phyloP scores from a whole-genome alignment of 2,113 vertebrate species.

The Cyprinodon tularosa region DNA sequence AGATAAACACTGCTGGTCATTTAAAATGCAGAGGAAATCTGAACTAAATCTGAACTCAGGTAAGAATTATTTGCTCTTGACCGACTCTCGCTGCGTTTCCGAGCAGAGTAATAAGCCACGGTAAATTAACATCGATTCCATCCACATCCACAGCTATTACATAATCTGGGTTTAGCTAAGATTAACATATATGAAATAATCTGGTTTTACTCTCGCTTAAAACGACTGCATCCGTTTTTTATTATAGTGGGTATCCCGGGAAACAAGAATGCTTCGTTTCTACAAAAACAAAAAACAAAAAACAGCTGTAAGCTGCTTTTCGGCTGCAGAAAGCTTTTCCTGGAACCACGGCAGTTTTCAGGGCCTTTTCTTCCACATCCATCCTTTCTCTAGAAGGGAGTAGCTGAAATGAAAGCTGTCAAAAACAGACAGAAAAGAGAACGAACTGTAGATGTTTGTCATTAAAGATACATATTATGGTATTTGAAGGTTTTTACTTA shows the following conservation, averaged over 20 bases:
- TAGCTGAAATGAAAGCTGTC: too few species aligned
- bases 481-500: too few species aligned
- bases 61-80: background rate
- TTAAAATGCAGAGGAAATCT: accelerated
- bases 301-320: too few species aligned
- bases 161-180: slow-evolving; percentile 35
- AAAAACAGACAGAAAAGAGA: too few species aligned
- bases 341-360: too few species aligned
- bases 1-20: background rate
- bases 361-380: too few species aligned
- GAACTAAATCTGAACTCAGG: background rate
- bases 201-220: slow-evolving; percentile 25
- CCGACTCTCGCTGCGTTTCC: slow-evolving; percentile 7
- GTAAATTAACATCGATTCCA: slow-evolving; percentile 31
- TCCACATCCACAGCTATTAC: slow-evolving; percentile 22
- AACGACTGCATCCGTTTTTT: background rate
- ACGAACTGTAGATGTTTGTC: too few species aligned
- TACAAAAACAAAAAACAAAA: too few species aligned
- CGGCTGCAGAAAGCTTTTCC: too few species aligned
- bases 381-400: too few species aligned
- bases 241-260: background rate
- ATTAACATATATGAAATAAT: slow-evolving; percentile 42
- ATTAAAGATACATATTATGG: too few species aligned
- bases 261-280: background rate
- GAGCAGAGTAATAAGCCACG: slow-evolving; percentile 19